Percentiles rank a stretch among this genome's conserved stretches.
Conservation (phyloP, 1,140 invertebrate species). For the Drosophila suzukii region DNA sequence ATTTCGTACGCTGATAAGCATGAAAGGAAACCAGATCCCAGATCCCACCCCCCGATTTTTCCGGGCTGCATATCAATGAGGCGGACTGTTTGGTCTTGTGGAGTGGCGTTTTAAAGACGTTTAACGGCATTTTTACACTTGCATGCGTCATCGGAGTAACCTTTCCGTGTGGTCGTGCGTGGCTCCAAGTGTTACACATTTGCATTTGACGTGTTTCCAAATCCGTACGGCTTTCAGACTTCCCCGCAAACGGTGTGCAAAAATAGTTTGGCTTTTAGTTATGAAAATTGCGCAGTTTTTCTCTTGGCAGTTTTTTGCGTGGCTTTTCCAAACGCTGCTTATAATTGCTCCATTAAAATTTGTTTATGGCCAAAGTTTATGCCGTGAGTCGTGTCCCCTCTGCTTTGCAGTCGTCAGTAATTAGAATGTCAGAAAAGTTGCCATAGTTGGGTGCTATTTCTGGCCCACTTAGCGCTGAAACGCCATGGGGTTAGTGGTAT, state of each 20-base stretch:
- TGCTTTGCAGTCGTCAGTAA: constrained; percentile 45
- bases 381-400: constrained; percentile 54
- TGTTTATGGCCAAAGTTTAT: constrained; percentile 77
- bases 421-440: constrained; percentile 69
- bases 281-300: constrained; percentile 62
- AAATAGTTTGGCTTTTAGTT: constrained; percentile 68
- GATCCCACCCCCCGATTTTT: neutral
- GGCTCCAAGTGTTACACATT: constrained; percentile 75
- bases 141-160: constrained; percentile 67
- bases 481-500: neutral
- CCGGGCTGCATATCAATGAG: constrained; percentile 66
- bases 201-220: constrained; percentile 60
- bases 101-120: constrained; percentile 35
- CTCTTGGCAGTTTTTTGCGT: constrained; percentile 45
- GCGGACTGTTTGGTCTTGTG: neutral
- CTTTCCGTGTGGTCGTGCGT: constrained; percentile 52
- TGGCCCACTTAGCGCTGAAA: constrained; percentile 26
- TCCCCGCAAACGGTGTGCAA: constrained; percentile 19
- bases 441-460: constrained; percentile 46
- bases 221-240: constrained; percentile 1
- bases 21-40: constrained; percentile 39
- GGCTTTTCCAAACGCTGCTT: constrained; percentile 73
- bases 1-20: constrained; percentile 68
- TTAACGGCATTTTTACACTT: constrained; percentile 63
- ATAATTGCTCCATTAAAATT: constrained; percentile 83